Base-by-base conservation (phyloP, 2,113 vertebrate species). In the Phylloscopus whistleri region DNA sequence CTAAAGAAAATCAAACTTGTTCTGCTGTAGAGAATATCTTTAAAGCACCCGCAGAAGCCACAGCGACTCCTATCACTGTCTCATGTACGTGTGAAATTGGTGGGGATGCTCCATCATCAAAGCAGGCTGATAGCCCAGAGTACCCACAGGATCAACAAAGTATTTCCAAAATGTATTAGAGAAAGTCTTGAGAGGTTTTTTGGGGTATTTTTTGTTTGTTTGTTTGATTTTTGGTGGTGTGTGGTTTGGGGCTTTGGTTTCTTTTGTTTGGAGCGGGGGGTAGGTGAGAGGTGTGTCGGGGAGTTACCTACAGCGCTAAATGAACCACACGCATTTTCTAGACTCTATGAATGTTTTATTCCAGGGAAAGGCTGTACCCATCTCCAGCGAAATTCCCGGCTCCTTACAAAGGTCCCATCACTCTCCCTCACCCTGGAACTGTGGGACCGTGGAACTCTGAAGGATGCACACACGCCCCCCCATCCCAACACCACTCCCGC, bases 1-100 rank as follows among this genome's bases (percentile, higher is more conserved):
- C 98, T 97, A 99, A 98, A 97, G 97, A 97, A 97, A 91, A 21
- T 73, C 35, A 33, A 52, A 24, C 12, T 24, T 5, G 3, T 30
- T 27, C 72, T 62, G 60, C 49, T 6, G 8, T 22, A 58, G 64
- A 66, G 26, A 4, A 13, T 67, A 16, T 7, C 4, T 24, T 48
- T 53, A 51, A 58, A 62, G 59, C 19, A 23, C 1, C 9, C 27
- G 26, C 35, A 58, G 13, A 48, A 73, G n/a, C 2, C 26, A 2
- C 67, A 4, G 21, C 5, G 26, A 30, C 17, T 75, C 24, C 39
- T 46, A 41, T 9, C 30, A 3, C 1, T 15, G 9, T 4, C 35
- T 20, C 20, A 4, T 0, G 2, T 4, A 41, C 1, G 0, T 1
- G 13, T 2, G 9, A 16, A 55, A 53, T 3, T 2, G 18, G 7